Evolutionary conservation across 2,888 invertebrate genomes (phyloP).

Genomic region (Acrocyrtus sp.): DNA sequence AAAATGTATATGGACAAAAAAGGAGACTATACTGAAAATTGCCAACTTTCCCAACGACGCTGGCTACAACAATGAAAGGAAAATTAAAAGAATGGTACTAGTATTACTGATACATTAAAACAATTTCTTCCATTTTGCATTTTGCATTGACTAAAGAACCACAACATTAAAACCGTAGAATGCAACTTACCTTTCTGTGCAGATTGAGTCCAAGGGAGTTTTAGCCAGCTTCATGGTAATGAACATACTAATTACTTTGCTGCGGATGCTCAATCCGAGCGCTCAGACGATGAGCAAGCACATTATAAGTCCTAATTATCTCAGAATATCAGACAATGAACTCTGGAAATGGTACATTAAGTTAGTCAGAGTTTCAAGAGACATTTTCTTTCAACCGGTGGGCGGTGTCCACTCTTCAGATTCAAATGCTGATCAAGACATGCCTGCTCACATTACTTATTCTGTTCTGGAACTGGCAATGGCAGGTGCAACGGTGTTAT

Average conservation of each 20-base stretch:
- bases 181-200: neutral
- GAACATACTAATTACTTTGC: neutral
- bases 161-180: too few species aligned
- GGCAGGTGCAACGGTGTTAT: neutral
- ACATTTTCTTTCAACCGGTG: constrained; percentile 11
- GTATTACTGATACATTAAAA: too few species aligned
- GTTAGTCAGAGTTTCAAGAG: constrained; percentile 10
- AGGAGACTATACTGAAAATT: constrained; percentile 15
- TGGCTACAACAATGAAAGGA: neutral
- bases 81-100: too few species aligned
- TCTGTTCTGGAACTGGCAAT: neutral
- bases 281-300: neutral
- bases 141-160: too few species aligned
- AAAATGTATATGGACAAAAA: constrained; percentile 12
- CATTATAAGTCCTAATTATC: neutral
- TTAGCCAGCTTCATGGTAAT: neutral
- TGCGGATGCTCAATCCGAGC: neutral
- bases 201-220: neutral
- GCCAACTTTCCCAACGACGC: constrained; percentile 15
- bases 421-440: neutral
- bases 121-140: too few species aligned
- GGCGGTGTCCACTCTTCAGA: neutral
- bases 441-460: neutral
- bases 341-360: constrained; percentile 13
- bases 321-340: neutral